These are phyloP conservation scores for Bombus confusus DNA, from an alignment of 1,140 invertebrate species.

Conservation along the genomic window DNA sequence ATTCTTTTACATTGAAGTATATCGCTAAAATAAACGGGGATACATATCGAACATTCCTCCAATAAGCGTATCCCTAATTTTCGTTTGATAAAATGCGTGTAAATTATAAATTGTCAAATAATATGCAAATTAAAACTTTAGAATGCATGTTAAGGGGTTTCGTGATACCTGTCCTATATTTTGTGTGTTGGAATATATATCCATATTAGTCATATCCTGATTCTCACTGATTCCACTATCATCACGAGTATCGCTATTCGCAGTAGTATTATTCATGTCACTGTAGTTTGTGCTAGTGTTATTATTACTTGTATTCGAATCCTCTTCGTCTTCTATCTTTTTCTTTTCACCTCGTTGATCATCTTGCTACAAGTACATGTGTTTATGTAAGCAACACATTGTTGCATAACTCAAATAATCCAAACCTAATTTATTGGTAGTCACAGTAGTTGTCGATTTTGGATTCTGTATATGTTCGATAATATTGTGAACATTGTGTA, in stretches of 20 bases:
- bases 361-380: slow-evolving; percentile 66
- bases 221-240: slow-evolving; percentile 46
- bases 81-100: slow-evolving; percentile 4
- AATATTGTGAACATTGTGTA: background rate
- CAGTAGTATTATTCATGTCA: slow-evolving; percentile 42
- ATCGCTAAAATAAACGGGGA: slow-evolving; percentile 3
- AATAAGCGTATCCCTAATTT: background rate
- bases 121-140: slow-evolving; percentile 44
- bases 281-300: slow-evolving; percentile 44
- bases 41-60: slow-evolving; percentile 5
- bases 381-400: slow-evolving; percentile 51
- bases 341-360: slow-evolving; percentile 48
- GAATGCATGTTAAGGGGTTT: slow-evolving; percentile 65
- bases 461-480: background rate
- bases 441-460: slow-evolving; percentile 35
- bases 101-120: slow-evolving; percentile 32
- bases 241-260: slow-evolving; percentile 18
- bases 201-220: slow-evolving; percentile 51
- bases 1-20: background rate
- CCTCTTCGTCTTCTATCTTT: slow-evolving; percentile 48
- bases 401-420: slow-evolving; percentile 27
- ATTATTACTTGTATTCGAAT: slow-evolving; percentile 25
- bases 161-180: slow-evolving; percentile 65
- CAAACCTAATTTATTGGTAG: slow-evolving; percentile 22
- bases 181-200: slow-evolving; percentile 61